phyloP scores from a whole-genome alignment of 1,140 invertebrate species.

The Trichonephila inaurata region DNA sequence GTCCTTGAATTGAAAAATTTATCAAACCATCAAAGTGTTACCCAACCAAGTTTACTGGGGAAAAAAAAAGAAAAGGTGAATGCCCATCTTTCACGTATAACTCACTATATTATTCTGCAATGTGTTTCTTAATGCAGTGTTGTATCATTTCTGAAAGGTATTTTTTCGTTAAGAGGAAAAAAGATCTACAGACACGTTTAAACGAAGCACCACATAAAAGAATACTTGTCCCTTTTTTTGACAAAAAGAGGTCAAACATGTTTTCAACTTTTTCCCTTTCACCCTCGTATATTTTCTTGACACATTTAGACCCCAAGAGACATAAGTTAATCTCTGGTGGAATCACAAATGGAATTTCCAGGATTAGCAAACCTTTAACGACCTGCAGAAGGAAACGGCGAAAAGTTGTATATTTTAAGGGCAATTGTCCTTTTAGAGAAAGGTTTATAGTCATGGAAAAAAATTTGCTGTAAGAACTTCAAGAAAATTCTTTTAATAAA shows the following conservation, averaged over 20 bases:
- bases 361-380: neutral
- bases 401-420: neutral
- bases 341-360: neutral
- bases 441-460: too few species aligned
- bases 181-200: neutral
- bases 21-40: too few species aligned
- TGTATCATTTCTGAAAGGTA: neutral
- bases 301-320: neutral
- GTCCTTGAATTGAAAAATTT: too few species aligned
- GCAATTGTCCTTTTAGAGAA: too few species aligned
- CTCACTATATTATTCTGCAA: neutral
- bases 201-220: constrained; percentile 14
- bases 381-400: neutral
- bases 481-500: too few species aligned
- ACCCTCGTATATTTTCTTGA: constrained; percentile 41
- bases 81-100: neutral
- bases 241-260: constrained; percentile 37
- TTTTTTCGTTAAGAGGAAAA: neutral
- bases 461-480: too few species aligned
- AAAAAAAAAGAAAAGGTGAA: neutral
- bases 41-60: too few species aligned
- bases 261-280: neutral
- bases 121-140: neutral
- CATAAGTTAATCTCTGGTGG: neutral
- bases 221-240: neutral